These are phyloP conservation scores for Siniperca undulata DNA, from an alignment of 2,797 vertebrate species.

Conservation along the genomic window DNA sequence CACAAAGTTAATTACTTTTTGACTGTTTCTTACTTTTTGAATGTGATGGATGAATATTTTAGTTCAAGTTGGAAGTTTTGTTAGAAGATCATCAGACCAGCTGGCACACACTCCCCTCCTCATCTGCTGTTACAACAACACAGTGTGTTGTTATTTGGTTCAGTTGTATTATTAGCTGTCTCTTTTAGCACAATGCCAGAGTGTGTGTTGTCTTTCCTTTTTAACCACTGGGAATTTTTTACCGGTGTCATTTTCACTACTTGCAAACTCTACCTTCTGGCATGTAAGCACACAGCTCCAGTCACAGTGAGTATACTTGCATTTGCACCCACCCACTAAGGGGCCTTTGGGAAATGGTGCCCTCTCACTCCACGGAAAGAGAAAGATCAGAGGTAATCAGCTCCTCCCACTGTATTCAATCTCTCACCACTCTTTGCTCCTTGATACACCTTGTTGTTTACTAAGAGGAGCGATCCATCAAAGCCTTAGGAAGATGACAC, in stretches of 20 bases:
- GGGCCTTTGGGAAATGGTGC: slow-evolving; percentile 53
- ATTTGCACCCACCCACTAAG: slow-evolving; percentile 17
- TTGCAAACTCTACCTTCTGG: slow-evolving; percentile 24
- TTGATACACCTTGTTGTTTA: slow-evolving; percentile 71
- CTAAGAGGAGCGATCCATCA: slow-evolving; percentile 69
- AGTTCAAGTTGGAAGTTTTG: not conserved
- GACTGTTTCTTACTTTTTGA: not conserved
- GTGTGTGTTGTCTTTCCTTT: slow-evolving; percentile 7
- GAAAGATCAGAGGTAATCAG: slow-evolving; percentile 73
- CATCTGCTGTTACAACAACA: slow-evolving; percentile 8
- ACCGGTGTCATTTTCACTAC: not conserved
- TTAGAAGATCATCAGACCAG: slow-evolving; percentile 27
- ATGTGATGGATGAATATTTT: not conserved
- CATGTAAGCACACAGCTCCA: slow-evolving; percentile 1
- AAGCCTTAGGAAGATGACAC: slow-evolving; percentile 61
- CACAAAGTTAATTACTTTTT: too few species aligned
- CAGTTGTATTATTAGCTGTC: slow-evolving; percentile 19
- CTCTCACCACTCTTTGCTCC: slow-evolving; percentile 55
- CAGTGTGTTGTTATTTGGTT: slow-evolving; percentile 10
- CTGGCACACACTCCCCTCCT: slow-evolving; percentile 15
- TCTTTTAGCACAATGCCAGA: slow-evolving; percentile 4
- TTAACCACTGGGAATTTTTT: slow-evolving; percentile 13
- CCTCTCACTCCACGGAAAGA: slow-evolving; percentile 37
- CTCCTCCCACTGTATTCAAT: slow-evolving; percentile 67
- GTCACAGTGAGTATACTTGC: not conserved